phyloP scores from a whole-genome alignment of 1,140 invertebrate species.

The Achroia grisella region DNA sequence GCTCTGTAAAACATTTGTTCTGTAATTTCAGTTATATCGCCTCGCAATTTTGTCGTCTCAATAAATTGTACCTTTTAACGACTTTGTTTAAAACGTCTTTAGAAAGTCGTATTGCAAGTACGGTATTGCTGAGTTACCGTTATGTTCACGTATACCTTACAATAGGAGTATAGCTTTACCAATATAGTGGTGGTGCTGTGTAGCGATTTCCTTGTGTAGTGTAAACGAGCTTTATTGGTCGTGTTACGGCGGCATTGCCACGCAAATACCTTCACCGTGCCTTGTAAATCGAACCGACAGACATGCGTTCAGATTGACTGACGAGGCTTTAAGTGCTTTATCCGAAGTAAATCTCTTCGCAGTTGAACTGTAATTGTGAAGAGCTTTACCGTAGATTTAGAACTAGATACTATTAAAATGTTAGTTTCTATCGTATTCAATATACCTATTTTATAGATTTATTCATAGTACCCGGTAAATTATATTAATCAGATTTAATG shows the following conservation, averaged over 20 bases:
- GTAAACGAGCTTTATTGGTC: constrained; percentile 50
- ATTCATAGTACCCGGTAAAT: no score
- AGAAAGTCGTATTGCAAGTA: constrained; percentile 11
- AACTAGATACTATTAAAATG: no score
- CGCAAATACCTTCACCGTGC: constrained; percentile 20
- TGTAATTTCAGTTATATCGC: constrained; percentile 5
- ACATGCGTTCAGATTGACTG: constrained; percentile 51
- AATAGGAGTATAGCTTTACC: no score
- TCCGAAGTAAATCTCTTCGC: no score
- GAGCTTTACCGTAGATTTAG: no score
- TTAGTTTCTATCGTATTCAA: no score
- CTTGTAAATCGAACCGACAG: constrained; percentile 60
- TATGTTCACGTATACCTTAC: no score
- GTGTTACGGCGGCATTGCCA: constrained; percentile 32
- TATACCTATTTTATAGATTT: no score
- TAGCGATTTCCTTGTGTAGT: constrained; percentile 29
- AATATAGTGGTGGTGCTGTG: constrained; percentile 22
- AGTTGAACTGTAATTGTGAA: no score
- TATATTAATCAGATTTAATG: no score
- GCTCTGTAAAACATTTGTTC: neutral
- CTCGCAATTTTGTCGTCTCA: constrained; percentile 1
- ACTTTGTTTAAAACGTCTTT: constrained; percentile 11
- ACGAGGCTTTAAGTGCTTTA: constrained; percentile 31
- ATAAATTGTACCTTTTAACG: constrained; percentile 16
- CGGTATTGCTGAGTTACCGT: constrained; percentile 7